Base-by-base conservation (phyloP, 1,140 invertebrate genomes). In the Orchesella cincta region DNA sequence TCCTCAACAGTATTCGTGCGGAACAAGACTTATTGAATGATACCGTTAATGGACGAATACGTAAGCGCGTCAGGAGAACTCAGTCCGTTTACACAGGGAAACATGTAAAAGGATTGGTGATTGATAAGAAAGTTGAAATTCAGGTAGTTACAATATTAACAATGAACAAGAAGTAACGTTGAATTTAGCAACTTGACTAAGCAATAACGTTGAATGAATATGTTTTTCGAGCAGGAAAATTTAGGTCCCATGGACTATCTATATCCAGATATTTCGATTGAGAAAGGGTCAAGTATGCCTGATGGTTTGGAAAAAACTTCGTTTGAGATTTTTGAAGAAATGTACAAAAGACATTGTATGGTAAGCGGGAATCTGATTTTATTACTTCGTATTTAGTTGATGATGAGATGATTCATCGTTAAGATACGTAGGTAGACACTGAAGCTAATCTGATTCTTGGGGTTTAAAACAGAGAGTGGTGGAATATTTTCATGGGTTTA, bases 91-190 rank as follows among this genome's bases (percentile, higher is more conserved):
- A 67, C 62, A 67, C 62, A 2, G 62, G 62, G 33, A 67, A 67
- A n/a, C 62, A 67, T 67, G 62, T 67, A 26, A 67, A 67, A 29
- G 62, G 62, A 31, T 29, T 67, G 2, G 62, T 67, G 26, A 67
- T 67, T 33, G 62, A 67, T 23, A 67, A 67, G 31, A 67, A 67
- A 67, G 31, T 67, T 31, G 62, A 67, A 31, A 67, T 67, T 67
- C 62, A 67, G 26, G 62, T 67, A 67, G 1, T 5, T 67, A 46
- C 8, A 57, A 5, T 57, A 8, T 31, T 67, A 8, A 16, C 62
- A 16, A 12, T 29, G 26, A 67, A 14, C 12, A 67, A 67, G 28
- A 33, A 33, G 8, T 67, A n/a, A n/a, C n/a, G n/a, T n/a, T n/a
- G n/a, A n/a, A n/a, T 62, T 62, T 62, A 62, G 8, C 26, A 16